Evolutionary conservation across 2,113 vertebrate genomes (phyloP).

Genomic region (Pluvialis apricaria): DNA sequence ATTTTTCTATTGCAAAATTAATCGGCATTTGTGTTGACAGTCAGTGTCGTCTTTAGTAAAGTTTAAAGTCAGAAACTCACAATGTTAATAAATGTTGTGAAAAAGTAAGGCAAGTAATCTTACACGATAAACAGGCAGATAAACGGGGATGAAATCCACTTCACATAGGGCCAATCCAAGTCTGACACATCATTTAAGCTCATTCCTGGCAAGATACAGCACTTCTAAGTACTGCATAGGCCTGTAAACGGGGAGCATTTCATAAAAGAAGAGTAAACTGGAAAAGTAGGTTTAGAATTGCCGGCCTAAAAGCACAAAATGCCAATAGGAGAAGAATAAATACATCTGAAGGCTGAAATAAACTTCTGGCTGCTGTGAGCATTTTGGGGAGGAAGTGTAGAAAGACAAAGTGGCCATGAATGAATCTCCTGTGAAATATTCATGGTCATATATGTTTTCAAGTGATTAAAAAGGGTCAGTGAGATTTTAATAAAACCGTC

Average conservation of each 20-base stretch:
- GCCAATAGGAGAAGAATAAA: background rate
- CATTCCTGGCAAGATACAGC: background rate
- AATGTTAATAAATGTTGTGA: background rate
- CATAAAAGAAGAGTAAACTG: background rate
- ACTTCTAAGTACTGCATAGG: background rate
- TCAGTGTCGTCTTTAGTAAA: background rate
- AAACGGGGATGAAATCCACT: background rate
- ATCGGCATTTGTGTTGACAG: background rate
- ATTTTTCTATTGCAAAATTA: background rate
- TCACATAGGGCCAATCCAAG: background rate
- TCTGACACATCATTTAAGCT: background rate
- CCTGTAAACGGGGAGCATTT: background rate
- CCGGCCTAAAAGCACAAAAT: background rate
- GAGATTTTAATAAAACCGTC: background rate
- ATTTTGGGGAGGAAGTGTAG: background rate
- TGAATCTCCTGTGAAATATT: background rate
- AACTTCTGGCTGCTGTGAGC: background rate
- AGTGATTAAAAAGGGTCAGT: background rate
- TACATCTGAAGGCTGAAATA: background rate
- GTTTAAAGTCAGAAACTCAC: background rate
- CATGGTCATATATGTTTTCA: background rate
- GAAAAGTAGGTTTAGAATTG: background rate
- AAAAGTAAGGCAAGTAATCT: background rate
- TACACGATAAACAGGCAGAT: background rate
- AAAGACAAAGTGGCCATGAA: background rate